Conservation (phyloP, 1,140 invertebrate genomes). For the Antheraea mylitta region DNA sequence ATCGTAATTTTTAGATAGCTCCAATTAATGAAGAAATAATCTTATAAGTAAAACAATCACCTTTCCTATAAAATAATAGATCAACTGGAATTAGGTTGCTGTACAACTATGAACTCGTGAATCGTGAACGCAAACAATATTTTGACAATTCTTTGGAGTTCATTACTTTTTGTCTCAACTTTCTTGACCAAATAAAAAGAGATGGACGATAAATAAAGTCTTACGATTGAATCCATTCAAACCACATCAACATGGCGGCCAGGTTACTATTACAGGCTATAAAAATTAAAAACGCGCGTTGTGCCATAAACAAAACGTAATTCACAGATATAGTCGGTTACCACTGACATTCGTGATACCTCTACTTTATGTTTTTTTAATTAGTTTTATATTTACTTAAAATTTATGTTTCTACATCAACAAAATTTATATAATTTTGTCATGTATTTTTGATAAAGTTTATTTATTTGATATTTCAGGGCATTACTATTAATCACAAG, state of each 20-base stretch:
- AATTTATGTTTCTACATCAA: too few species aligned
- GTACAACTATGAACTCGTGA: neutral
- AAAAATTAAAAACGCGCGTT: neutral
- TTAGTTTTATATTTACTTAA: too few species aligned
- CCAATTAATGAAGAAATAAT: neutral
- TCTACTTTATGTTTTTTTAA: too few species aligned
- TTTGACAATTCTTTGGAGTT: constrained; percentile 5
- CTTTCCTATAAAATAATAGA: neutral
- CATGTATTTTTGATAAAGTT: too few species aligned
- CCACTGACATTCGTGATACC: too few species aligned
- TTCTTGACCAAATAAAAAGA: constrained; percentile 12
- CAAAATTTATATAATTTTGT: too few species aligned
- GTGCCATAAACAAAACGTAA: neutral
- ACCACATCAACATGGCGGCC: constrained; percentile 19
- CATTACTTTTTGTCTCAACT: neutral
- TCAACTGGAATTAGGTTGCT: neutral
- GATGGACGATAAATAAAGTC: constrained; percentile 13
- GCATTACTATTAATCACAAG: too few species aligned
- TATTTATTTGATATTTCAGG: too few species aligned
- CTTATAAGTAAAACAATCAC: neutral
- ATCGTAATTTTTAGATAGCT: constrained; percentile 28
- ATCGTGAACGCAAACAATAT: constrained; percentile 8
- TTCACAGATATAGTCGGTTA: neutral
- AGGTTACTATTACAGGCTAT: constrained; percentile 12
- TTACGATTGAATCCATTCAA: constrained; percentile 8